phyloP scores from a whole-genome alignment of 2,113 vertebrate genomes.

The Pelvicachromis taeniatus region DNA sequence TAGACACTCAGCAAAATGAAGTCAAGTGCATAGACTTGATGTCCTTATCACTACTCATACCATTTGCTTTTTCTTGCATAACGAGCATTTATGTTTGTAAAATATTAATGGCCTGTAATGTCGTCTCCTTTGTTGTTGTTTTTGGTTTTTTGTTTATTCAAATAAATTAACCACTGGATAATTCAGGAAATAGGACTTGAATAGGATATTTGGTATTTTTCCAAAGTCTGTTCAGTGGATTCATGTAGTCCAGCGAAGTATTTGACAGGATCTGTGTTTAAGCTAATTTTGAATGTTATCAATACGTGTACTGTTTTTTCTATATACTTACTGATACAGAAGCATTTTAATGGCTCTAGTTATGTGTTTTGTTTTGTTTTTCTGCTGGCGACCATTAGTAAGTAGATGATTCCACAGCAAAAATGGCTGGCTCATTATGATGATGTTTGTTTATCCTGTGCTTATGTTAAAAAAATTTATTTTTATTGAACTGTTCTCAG shows the following conservation, averaged over 20 bases:
- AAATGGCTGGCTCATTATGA: neutral
- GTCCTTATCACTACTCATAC: neutral
- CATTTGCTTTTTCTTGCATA: neutral
- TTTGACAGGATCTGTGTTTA: too few species aligned
- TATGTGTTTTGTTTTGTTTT: neutral
- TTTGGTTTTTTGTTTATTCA: neutral
- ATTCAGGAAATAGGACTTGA: neutral
- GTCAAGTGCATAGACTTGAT: neutral
- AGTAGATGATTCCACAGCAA: neutral
- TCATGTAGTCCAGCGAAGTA: too few species aligned
- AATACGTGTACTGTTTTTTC: neutral
- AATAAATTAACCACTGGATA: neutral
- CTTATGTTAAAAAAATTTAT: neutral
- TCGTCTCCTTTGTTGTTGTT: neutral
- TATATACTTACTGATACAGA: neutral
- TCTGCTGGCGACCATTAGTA: neutral
- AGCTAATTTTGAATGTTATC: neutral
- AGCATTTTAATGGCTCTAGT: neutral
- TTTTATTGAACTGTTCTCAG: neutral
- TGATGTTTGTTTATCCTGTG: neutral
- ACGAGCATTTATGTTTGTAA: neutral
- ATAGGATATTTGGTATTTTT: neutral
- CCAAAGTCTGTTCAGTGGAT: neutral
- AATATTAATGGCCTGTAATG: constrained; percentile 1
- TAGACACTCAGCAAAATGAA: constrained; percentile 1